Percentiles rank a stretch among this genome's conserved stretches.
phyloP scores from a whole-genome alignment of 2,113 vertebrate genomes.

The Cyanoliseus patagonus region DNA sequence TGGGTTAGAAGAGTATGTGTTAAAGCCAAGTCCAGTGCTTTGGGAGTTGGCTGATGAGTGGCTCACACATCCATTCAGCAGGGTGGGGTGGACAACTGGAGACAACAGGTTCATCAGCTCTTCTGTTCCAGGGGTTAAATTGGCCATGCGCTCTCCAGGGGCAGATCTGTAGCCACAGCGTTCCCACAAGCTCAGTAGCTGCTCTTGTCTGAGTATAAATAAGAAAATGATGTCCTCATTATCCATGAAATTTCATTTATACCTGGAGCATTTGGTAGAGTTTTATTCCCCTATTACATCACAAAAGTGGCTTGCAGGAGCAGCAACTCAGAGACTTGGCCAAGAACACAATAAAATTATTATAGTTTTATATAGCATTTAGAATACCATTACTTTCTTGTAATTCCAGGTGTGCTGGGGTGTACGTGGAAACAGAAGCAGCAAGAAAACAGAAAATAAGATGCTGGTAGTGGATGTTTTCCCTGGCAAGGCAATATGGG shows the following conservation, averaged over 20 bases:
- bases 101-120: neutral
- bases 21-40: neutral
- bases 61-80: neutral
- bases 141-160: neutral
- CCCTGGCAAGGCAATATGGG: neutral
- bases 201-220: neutral
- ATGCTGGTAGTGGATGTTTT: neutral
- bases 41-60: neutral
- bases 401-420: neutral
- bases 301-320: neutral
- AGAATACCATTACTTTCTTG: neutral
- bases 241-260: neutral
- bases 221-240: neutral
- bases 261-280: neutral
- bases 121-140: neutral
- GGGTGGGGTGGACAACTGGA: neutral
- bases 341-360: neutral
- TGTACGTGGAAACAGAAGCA: neutral
- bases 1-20: neutral
- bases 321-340: neutral
- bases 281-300: neutral
- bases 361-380: neutral
- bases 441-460: neutral
- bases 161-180: neutral
- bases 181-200: neutral